Evolutionary conservation across 2,888 invertebrate species (phyloP), one percentile per base, ranked within the genome.

Genomic region (Coenonympha glycerion): DNA sequence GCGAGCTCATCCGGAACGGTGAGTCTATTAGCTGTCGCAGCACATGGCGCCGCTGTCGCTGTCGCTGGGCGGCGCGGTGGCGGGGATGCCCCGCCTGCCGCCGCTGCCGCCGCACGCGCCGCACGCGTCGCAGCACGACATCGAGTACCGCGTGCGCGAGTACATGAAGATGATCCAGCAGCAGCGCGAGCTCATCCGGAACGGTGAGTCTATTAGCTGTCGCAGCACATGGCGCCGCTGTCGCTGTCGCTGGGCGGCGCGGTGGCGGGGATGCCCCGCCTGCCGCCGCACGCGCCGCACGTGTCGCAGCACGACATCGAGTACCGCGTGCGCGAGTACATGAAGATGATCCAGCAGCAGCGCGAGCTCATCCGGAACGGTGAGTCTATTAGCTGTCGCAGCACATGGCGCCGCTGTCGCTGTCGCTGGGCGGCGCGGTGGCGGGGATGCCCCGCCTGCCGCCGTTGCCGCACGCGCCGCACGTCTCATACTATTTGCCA

Each of bases 11-110:
- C 68, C 75, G 80, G 54, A 83, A 82, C 61, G 86, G 86, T 86
- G 28, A 69, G 74, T 50, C 30, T n/a, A n/a, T n/a, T n/a, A 90
- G 60, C 66, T 84, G 2, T 73, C 82, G 0, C 85, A 82, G 56
- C 94, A 92, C 79, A 92, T 93, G 90, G 93, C 92, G 63, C 94
- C 93, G 1, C 80, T 95, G 60, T 92, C 93, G 8, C 81, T 95
- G 55, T 93, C 92, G 18, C 91, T 92, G 26, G 88, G 75, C 34
- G 77, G 75, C 6, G 85, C 89, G 1, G 86, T 87, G 41, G 84
- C 81, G 36, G 89, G 89, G 1, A 86, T 89, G 0, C 91, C 91
- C 33, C 90, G 90, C 65, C 66, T 88, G 87, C 86, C 88, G 76
- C 89, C 89, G 71, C 47, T 90, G 72, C 76, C 88, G 71, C 59